Base-by-base conservation (phyloP, 2,888 invertebrate genomes). In the Drosophila colorata region DNA sequence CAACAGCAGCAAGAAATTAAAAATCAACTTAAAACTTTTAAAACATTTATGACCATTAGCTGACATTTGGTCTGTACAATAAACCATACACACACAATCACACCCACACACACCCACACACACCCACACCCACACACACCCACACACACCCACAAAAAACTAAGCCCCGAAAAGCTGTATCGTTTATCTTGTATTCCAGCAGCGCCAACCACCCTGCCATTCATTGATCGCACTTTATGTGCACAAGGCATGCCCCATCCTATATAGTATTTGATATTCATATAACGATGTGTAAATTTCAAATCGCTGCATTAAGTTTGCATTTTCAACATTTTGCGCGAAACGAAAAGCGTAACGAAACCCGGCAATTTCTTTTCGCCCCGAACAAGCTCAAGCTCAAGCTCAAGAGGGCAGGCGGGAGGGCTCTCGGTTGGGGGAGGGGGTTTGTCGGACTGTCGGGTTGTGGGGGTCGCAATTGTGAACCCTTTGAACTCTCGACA, bases 401-500 rank as follows among this genome's bases (percentile, higher is more conserved):
- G 83, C 20, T 48, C 28, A 9, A 11, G 13, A 11, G 8, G 16
- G 3, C 6, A 4, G 5, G 58, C 28, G 13, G n/a, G 13, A 11
- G 8, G 16, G 3, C 6, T 8, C 3, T 23, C 31, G 8, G 28
- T 3, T 40, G 8, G 4, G 44, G 43, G 16, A 44, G 28, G 13
- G 3, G 8, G 23, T 4, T 25, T 25, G 25, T 25, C 6, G 7
- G 16, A 16, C 9, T 31, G 9, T 11, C 25, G 25, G 0, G 13
- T 18, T 11, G 7, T 11, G 7, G 8, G 33, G 40, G 4, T 8
- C 25, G 33, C 60, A 58, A 14, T 47, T 68, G 69, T 65, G 68
- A 85, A 86, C 88, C 87, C 84, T 89, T 87, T 87, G 87, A 87
- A 88, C 89, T 86, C 63, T 31, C 31, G 31, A 35, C 48, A 51